A percentile compares a stretch with the other conserved stretches of the same genome.
phyloP scores from a whole-genome alignment of 2,888 invertebrate genomes.

The Drosophila leonis region DNA sequence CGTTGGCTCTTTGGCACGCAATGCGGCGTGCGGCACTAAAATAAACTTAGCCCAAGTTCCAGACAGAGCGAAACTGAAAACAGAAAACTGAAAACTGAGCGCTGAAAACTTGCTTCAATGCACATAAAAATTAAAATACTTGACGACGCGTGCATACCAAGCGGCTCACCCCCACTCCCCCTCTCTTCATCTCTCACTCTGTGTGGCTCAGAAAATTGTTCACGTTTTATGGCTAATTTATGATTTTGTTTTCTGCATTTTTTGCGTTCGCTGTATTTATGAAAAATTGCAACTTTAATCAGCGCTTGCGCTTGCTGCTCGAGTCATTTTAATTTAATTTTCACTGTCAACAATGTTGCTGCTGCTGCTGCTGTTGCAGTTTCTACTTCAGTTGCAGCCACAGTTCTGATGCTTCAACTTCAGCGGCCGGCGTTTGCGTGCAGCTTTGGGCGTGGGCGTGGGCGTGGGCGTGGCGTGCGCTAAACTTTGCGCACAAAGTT shows the following conservation, averaged over 20 bases:
- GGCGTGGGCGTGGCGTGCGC: conserved; percentile 36
- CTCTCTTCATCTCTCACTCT: background rate
- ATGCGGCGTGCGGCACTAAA: conserved; percentile 64
- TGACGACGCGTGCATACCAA: conserved; percentile 66
- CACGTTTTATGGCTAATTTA: conserved; percentile 72
- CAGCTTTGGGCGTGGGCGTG: conserved; percentile 9
- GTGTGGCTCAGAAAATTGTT: conserved; percentile 21
- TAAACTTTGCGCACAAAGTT: conserved; percentile 63
- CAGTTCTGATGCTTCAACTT: conserved; percentile 13
- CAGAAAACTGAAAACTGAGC: conserved; percentile 33
- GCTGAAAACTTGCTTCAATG: conserved; percentile 60
- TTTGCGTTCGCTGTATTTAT: conserved; percentile 18
- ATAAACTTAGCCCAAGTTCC: conserved; percentile 65
- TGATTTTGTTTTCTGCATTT: conserved; percentile 49
- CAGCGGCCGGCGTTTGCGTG: conserved; percentile 26
- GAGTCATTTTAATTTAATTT: conserved; percentile 54
- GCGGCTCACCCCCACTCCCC: conserved; percentile 13
- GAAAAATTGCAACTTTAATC: conserved; percentile 49
- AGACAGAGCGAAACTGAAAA: conserved; percentile 25
- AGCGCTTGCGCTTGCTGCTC: conserved; percentile 15
- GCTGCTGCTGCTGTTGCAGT: background rate
- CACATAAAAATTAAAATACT: conserved; percentile 77
- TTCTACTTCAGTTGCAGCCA: conserved; percentile 1
- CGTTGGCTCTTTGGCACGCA: conserved; percentile 66
- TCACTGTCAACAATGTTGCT: conserved; percentile 43